phyloP scores from a whole-genome alignment of 1,140 invertebrate species.

The Scaptomyza graminum region DNA sequence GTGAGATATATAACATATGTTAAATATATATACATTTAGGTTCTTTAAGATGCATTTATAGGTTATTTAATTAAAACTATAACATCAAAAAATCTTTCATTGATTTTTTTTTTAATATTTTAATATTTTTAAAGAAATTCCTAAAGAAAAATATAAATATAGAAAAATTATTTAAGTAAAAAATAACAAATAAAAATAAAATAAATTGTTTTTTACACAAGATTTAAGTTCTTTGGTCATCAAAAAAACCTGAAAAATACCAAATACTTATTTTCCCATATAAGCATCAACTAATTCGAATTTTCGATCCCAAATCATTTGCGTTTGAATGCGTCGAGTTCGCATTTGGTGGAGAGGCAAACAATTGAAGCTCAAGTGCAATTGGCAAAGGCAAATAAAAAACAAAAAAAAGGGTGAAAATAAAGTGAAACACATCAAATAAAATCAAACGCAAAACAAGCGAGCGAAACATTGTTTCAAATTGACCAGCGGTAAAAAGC shows the following conservation, averaged over 20 bases:
- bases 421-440: constrained; percentile 73
- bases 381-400: constrained; percentile 46
- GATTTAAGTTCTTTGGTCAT: too few relatives aligned
- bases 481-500: constrained; percentile 67
- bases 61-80: too few relatives aligned
- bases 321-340: constrained; percentile 53
- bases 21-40: constrained; percentile 3
- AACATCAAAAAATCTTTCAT: too few relatives aligned
- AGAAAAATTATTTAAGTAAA: too few relatives aligned
- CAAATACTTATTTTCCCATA: background rate
- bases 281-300: constrained; percentile 1
- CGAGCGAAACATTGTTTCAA: constrained; percentile 78
- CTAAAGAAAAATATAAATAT: too few relatives aligned
- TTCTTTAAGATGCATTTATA: background rate
- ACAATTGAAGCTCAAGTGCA: constrained; percentile 44
- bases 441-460: constrained; percentile 81
- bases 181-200: too few relatives aligned
- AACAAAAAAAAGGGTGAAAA: constrained; percentile 38
- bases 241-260: background rate
- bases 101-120: too few relatives aligned
- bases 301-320: constrained; percentile 50
- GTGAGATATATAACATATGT: background rate
- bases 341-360: constrained; percentile 18
- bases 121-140: too few relatives aligned
- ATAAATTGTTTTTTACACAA: too few relatives aligned